Evolutionary conservation across 2,113 vertebrate species (phyloP), one percentile per base, ranked within the genome.

Genomic region (Tapirus terrestris): DNA sequence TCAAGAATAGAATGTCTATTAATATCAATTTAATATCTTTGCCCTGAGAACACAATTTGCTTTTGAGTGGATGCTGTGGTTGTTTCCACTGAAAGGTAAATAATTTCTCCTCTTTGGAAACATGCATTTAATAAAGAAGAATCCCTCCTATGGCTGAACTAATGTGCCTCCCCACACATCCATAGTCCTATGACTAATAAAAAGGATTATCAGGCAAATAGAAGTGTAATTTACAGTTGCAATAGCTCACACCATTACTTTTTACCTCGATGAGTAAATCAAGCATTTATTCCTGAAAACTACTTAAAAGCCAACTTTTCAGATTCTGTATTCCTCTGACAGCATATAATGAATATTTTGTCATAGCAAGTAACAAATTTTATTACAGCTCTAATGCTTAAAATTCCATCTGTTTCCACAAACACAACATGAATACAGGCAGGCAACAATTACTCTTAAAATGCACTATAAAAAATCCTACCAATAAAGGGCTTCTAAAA

Each of bases 331-430:
- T 97, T 97, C 39, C 56, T 96, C 58, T 97, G 77, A 82, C 33
- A 97, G 53, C 0, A 3, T 87, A 85, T 89, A 98, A 94, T 88
- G 68, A 95, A 96, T 91, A 60, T 93, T 98, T 97, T 97, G 63
- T 96, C 96, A 95, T 81, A 90, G 80, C 7, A 94, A 97, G 85
- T 76, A 97, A 95, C 25, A 98, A 95, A 70, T 96, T 98, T 95
- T 98, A 96, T 96, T 98, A 95, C 36, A 94, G 20, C 85, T 96
- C 65, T 97, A 68, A 91, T 79, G 60, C 45, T 96, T 94, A 85
- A 97, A 97, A 97, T 97, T 79, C 63, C 81, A 94, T 95, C 97
- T 94, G n/a, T 96, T 97, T 96, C 31, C 80, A 88, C 72, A 97
- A 97, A 96, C 68, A 86, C 23, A 95, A 79, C 82, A 91, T 58